Base-by-base conservation (phyloP, 2,888 invertebrate species). In the Pristionchus arcanus region DNA sequence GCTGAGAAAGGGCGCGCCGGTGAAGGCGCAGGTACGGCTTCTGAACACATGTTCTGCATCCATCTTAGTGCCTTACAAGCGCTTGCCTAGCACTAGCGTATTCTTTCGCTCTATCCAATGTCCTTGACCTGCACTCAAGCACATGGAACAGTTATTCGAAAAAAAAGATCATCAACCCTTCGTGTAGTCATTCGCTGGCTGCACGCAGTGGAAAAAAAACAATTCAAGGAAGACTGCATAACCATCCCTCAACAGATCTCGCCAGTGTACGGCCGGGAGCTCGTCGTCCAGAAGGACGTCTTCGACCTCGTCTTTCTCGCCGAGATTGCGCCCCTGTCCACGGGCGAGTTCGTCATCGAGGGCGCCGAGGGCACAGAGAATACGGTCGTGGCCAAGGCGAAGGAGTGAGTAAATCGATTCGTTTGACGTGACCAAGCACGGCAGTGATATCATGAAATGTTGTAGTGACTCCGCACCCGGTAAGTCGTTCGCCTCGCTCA, bases 291-390 rank as follows among this genome's bases (percentile, higher is more conserved):
- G 28, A 81, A 53, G 81, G 81, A 81, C 28, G 81, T 81, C 34
- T 21, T n/a, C 81, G 81, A 88, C 0, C 74, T 88, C 13, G 87
- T 88, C 55, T 88, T 88, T 74, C 19, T 88, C 31, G 87, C 87
- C 3, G 28, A 25, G 19, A 34, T 88, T 25, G 49, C 55, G 9
- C 74, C 74, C 21, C 34, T 88, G 0, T 53, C 53, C 7, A 53
- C 87, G 0, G 87, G 49, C 13, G 87, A 88, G 55, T 88, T 88
- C 34, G n/a, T n/a, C 4, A 59, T 88, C 34, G 74, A 88, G 34
- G 87, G 87, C 7, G 13, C 21, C 0, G 66, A 42, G 0, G 87
- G 74, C 9, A 7, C 11, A n/a, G 55, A 34, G 34, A 71, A 74
- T 25, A 74, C 74, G 16, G 25, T 63, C 0, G 53, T 63, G 13